These are phyloP conservation scores for Cerceris ruficornis DNA, from an alignment of 2,888 invertebrate species.

Conservation along the genomic window DNA sequence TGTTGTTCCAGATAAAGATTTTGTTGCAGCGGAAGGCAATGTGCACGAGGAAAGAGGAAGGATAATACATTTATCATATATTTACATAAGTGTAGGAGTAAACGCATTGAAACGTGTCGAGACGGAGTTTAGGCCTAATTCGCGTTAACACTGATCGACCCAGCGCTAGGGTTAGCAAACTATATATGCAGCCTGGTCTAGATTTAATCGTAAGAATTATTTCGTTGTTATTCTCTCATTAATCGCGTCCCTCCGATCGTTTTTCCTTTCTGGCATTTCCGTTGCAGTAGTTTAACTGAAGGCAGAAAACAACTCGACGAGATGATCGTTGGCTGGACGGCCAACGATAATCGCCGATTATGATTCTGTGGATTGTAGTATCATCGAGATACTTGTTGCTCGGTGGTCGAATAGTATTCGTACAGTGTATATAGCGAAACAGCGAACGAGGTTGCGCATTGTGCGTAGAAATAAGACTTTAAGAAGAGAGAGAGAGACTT, in stretches of 20 bases:
- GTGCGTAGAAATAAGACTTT: slow-evolving; percentile 10
- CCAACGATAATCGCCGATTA: slow-evolving; percentile 11
- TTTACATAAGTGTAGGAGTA: slow-evolving; percentile 60
- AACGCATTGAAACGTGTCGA: slow-evolving; percentile 48
- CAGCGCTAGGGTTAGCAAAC: slow-evolving; percentile 63
- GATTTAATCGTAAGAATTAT: slow-evolving; percentile 60
- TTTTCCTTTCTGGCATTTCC: slow-evolving; percentile 18
- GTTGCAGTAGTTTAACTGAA: slow-evolving; percentile 31
- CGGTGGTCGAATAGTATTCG: neutral
- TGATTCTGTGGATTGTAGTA: neutral
- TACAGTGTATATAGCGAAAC: neutral
- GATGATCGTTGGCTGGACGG: slow-evolving; percentile 2
- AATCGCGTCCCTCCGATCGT: neutral
- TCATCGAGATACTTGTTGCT: neutral
- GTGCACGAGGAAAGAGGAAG: slow-evolving; percentile 70
- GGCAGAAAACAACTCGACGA: slow-evolving; percentile 13
- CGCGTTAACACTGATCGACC: slow-evolving; percentile 68
- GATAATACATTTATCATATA: slow-evolving; percentile 51
- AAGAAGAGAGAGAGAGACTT: neutral
- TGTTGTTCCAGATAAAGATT: slow-evolving; percentile 54
- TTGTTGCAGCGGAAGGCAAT: slow-evolving; percentile 68
- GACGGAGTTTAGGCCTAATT: slow-evolving; percentile 73
- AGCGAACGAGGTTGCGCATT: neutral
- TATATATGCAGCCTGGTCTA: slow-evolving; percentile 52
- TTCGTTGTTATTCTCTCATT: slow-evolving; percentile 69